Conservation (phyloP, 2,113 vertebrate species). For the Chrysemys picta region DNA sequence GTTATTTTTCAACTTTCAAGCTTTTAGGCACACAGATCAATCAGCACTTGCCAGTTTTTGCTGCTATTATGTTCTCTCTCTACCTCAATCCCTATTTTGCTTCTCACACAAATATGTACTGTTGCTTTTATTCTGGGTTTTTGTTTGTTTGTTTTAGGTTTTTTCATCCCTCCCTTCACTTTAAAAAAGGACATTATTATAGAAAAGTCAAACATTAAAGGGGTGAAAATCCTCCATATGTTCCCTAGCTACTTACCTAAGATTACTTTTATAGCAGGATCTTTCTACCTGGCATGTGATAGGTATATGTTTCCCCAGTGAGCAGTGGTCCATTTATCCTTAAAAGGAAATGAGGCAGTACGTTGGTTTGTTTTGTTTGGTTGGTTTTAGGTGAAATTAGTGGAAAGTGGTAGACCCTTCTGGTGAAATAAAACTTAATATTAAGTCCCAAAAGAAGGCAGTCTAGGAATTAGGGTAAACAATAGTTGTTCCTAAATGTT, state of each 20-base stretch:
- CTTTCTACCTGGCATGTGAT: not conserved
- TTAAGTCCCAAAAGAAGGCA: not conserved
- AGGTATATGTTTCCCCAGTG: not conserved
- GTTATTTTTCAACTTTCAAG: constrained; percentile 31
- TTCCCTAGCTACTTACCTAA: not conserved
- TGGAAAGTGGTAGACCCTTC: constrained; percentile 59
- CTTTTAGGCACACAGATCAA: constrained; percentile 33
- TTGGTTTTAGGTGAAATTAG: constrained; percentile 24
- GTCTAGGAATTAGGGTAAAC: constrained; percentile 6
- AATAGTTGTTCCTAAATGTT: not conserved
- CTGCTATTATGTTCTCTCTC: not conserved
- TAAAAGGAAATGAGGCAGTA: constrained; percentile 13
- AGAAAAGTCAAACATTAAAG: not conserved
- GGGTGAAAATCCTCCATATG: not conserved
- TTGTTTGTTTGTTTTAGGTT: not conserved
- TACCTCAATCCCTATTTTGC: not conserved
- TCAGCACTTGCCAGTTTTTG: constrained; percentile 28
- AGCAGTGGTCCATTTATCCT: not conserved
- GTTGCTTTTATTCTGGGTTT: not conserved
- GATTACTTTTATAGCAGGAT: not conserved
- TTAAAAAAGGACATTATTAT: not conserved
- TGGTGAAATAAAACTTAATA: constrained; percentile 18
- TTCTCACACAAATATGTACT: constrained; percentile 2
- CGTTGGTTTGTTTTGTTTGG: not conserved
- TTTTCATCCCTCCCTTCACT: not conserved